phyloP scores from a whole-genome alignment of 2,888 invertebrate species.

The Dryadula phaetusa region DNA sequence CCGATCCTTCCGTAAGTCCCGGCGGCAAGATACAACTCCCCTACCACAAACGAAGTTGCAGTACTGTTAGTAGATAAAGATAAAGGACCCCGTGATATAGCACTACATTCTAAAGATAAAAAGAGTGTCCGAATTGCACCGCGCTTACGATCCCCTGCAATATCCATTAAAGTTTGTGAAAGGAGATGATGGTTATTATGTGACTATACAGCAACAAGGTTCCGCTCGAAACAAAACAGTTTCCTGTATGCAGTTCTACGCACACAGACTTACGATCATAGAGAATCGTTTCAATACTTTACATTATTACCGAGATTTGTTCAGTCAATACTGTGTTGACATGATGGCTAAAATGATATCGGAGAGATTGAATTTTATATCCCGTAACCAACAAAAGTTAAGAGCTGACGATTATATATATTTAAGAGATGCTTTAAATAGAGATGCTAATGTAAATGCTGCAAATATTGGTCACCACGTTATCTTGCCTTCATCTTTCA shows the following conservation, averaged over 20 bases:
- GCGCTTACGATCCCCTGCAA: conserved; percentile 46
- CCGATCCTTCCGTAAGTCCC: too few relatives aligned
- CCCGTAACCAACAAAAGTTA: not conserved
- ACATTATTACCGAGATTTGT: conserved; percentile 22
- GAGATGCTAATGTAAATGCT: not conserved
- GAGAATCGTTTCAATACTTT: conserved; percentile 14
- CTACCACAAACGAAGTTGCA: too few relatives aligned
- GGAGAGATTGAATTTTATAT: conserved; percentile 26
- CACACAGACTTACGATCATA: conserved; percentile 11
- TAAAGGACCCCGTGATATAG: conserved; percentile 51
- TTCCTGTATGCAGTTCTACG: conserved; percentile 24
- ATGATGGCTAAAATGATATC: conserved; percentile 29
- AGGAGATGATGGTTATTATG: conserved; percentile 39
- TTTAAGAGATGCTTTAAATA: conserved; percentile 5
- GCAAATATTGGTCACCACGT: not conserved
- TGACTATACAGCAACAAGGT: conserved; percentile 15
- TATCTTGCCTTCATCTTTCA: not conserved
- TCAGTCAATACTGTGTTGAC: conserved; percentile 23
- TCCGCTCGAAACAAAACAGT: conserved; percentile 13
- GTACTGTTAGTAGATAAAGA: conserved; percentile 48
- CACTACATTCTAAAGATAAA: conserved; percentile 45
- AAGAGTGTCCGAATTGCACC: conserved; percentile 44
- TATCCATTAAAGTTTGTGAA: conserved; percentile 46
- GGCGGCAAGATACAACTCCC: too few relatives aligned
- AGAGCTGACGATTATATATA: not conserved